These are phyloP conservation scores for Romanogobio albipinnatus DNA, from an alignment of 2,113 vertebrate genomes.

Conservation along the genomic window DNA sequence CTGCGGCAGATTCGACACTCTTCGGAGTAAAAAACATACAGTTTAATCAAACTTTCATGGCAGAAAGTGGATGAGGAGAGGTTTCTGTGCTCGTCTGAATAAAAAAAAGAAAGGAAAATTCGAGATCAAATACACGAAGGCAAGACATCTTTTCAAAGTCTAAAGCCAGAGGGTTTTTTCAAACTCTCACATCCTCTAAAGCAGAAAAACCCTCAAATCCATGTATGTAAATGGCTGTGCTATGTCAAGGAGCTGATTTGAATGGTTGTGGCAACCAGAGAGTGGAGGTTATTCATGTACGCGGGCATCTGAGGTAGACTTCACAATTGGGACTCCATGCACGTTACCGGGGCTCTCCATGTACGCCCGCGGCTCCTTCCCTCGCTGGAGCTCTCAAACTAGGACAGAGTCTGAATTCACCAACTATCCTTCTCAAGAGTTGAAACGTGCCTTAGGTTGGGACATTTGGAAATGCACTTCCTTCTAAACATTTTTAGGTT, in stretches of 20 bases:
- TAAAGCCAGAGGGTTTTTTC: conserved; percentile 3
- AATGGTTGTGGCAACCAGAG: conserved; percentile 26
- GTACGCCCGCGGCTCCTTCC: conserved; percentile 16
- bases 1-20: not conserved
- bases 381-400: conserved; percentile 22
- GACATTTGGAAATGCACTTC: not conserved
- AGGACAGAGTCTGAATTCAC: not conserved
- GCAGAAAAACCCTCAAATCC: not conserved
- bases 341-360: conserved; percentile 13
- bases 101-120: not conserved
- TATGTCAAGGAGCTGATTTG: conserved; percentile 7
- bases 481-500: not conserved
- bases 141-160: conserved; percentile 20
- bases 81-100: not conserved
- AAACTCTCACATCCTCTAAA: conserved; percentile 24
- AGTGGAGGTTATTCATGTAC: conserved; percentile 35
- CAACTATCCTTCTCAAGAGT: not conserved
- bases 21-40: conserved; percentile 40
- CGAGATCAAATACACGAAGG: conserved; percentile 7
- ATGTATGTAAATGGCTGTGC: not conserved
- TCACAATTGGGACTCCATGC: conserved; percentile 24
- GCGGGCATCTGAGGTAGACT: not conserved
- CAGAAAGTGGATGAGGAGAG: not conserved
- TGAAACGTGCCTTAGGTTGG: not conserved
- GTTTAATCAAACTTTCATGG: conserved; percentile 44